Evolutionary conservation across 2,888 invertebrate species (phyloP), one percentile per base, ranked within the genome.

Genomic region (Taphrorychus bicolor): DNA sequence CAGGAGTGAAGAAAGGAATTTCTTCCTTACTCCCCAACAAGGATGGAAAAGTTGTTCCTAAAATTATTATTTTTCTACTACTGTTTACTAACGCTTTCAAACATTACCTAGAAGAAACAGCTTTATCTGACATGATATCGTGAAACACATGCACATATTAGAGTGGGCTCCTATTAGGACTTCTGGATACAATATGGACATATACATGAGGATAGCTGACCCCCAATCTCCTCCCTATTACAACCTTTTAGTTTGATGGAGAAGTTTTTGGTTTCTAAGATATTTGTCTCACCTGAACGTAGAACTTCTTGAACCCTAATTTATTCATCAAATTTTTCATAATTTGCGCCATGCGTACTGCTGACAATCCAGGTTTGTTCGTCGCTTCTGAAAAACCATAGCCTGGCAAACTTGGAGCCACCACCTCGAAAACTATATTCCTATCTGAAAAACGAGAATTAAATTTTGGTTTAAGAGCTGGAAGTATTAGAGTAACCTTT

Each of bases 191-290:
- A 89, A 75, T 0, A 86, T 83, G 0, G 91, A 86, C 79, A 95
- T 83, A 19, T 84, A 77, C 0, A 85, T 80, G 0, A 86, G 87
- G 41, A 94, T 86, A 0, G 85, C 11, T 0, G 89, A 82, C 0
- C 95, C 95, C 92, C 93, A 94, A 78, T 95, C 95, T 0, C 94
- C 93, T 0, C 91, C 0, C 87, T 79, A 80, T 75, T 0, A 85
- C 83, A 0, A 90, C 86, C 80, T 95, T 84, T 14, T 84, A 76
- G 0, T 85, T 88, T 79, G 0, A 86, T 87, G 45, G 94, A 54
- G 21, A n/a, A n/a, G n/a, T 54, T n/a, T 32, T 32, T 32, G 32
- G 32, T 7, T 32, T 11, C 5, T 32, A 11, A 11, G 11, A 32
- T 11, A 11, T 7, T 9, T 2, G 14, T 91, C 91, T 53, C 60